Evolutionary conservation across 2,113 vertebrate species (phyloP), one percentile per base, ranked within the genome.

Genomic region (Peromyscus leucopus): DNA sequence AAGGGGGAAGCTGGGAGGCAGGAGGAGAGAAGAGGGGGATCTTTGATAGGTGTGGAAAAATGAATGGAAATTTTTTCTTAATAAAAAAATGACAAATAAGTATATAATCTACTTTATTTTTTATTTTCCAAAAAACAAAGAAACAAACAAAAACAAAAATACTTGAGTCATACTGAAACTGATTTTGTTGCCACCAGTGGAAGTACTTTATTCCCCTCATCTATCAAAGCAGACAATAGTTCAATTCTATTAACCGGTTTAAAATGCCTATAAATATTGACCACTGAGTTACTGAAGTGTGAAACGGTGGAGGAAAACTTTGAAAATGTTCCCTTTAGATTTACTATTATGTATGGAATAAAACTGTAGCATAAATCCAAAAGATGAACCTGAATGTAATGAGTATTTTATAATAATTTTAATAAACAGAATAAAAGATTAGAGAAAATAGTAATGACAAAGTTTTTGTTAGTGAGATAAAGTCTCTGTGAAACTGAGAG

Each of bases 251-350:
- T 90, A 95, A 90, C 26, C 74, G 74, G 2, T 39, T 87, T 93
- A 87, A 95, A 61, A 17, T 55, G 31, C 90, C 74, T 72, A 71
- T 91, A 93, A 94, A 96, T 85, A 78, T 90, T 74, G 67, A 93
- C 79, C 33, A 51, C 31, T 21, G 13, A 17, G 91, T 93, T 89
- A 87, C 13, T 90, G 74, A 87, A 96, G 88, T 89, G 42, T 57
- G 21, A 33, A 94, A 51, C 15, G 78, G 51, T 82, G 65, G n/a
- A 96, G 7, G 71, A 42, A 91, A 72, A 78, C 13, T 33, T 83
- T 5, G 2, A 67, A 96, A 57, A 71, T 16, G 86, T 42, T 91
- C 12, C 75, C 22, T 72, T 24, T 82, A 2, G 2, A 72, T 78
- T 95, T 82, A 57, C 86, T 78, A 74, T 2, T 2, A 6, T 51